Conservation (phyloP, 1,140 invertebrate genomes). For the Drosophila melanogaster region DNA sequence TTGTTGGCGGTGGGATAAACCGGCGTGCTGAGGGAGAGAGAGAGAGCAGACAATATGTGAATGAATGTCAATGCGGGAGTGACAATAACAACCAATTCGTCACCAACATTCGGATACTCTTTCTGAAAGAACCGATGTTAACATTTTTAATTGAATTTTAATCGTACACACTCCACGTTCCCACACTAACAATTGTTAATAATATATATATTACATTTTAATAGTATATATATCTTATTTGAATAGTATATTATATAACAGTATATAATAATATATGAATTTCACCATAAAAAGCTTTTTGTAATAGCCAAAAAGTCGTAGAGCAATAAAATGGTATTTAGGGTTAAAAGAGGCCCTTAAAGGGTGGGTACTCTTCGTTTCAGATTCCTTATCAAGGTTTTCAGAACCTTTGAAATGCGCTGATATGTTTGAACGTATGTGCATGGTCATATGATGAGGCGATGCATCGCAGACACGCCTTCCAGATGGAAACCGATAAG, state of each 20-base stretch:
- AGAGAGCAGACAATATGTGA: constrained; percentile 29
- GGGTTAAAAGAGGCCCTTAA: no score
- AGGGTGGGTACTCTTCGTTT: constrained; percentile 9
- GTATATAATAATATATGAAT: no score
- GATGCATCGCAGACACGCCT: constrained; percentile 43
- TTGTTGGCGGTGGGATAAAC: constrained; percentile 77
- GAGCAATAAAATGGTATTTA: no score
- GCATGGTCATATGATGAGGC: constrained; percentile 28
- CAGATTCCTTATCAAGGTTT: background rate
- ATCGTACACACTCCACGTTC: no score
- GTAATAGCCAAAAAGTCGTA: no score
- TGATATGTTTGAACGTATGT: background rate
- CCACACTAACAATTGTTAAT: no score
- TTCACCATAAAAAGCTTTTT: no score
- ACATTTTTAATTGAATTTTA: no score
- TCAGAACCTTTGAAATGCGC: background rate
- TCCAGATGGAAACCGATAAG: constrained; percentile 33
- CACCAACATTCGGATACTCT: constrained; percentile 1
- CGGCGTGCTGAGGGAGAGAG: constrained; percentile 59
- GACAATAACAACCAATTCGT: background rate
- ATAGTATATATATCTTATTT: no score
- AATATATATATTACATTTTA: no score
- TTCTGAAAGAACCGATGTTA: no score
- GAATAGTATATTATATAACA: no score
- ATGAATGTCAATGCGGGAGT: constrained; percentile 39